Evolutionary conservation across 2,113 vertebrate species (phyloP).

Genomic region (Apteryx mantelli): DNA sequence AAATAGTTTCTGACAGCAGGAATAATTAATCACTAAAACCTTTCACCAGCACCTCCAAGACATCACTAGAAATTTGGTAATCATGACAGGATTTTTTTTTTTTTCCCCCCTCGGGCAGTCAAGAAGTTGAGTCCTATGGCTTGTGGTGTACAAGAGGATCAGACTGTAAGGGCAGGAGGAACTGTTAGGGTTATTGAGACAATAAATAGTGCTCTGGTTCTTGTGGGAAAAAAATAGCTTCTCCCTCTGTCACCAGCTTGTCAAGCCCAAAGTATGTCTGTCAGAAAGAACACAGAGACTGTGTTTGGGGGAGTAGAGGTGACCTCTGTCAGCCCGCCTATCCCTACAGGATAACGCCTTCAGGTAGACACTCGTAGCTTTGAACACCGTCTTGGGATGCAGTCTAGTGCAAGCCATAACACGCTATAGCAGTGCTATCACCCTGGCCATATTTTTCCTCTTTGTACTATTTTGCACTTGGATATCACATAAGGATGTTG

Average conservation of each 20-base stretch:
- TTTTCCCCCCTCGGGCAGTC: neutral
- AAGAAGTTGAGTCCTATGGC: neutral
- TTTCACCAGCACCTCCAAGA: neutral
- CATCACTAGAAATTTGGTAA: constrained; percentile 5
- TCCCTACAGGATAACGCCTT: neutral
- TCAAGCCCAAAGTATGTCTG: neutral
- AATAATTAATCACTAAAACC: constrained; percentile 38
- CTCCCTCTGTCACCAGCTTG: neutral
- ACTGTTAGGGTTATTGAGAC: neutral
- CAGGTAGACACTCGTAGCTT: neutral
- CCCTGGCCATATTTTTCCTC: neutral
- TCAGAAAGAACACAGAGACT: neutral
- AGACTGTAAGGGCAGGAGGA: neutral
- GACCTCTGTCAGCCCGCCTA: neutral
- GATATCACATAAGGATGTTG: neutral
- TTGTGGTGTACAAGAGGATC: neutral
- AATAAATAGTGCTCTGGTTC: neutral
- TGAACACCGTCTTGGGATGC: neutral
- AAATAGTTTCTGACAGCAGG: constrained; percentile 5
- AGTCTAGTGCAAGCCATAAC: neutral
- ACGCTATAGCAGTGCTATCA: neutral
- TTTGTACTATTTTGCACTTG: neutral
- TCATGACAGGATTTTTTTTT: neutral
- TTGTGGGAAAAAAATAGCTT: neutral
- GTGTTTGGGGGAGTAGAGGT: neutral